phyloP scores from a whole-genome alignment of 2,888 invertebrate genomes.

The Hemaris fuciformis region DNA sequence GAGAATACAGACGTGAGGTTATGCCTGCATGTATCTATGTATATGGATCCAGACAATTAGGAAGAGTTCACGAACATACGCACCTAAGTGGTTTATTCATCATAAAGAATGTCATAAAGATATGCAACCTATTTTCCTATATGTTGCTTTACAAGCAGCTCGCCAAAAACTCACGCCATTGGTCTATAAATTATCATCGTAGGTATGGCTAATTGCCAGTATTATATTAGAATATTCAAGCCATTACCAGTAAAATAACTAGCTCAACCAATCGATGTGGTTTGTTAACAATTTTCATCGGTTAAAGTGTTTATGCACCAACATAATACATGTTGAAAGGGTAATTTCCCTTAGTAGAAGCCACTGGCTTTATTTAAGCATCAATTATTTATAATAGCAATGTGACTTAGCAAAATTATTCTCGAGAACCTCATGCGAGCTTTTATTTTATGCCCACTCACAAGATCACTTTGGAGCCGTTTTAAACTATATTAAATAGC shows the following conservation, averaged over 20 bases:
- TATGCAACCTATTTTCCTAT: neutral
- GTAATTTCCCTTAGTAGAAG: neutral
- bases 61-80: too few relatives aligned
- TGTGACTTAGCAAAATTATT: conserved; percentile 6
- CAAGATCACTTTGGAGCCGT: neutral
- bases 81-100: too few relatives aligned
- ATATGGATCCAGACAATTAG: too few relatives aligned
- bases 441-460: conserved; percentile 4
- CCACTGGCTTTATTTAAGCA: neutral
- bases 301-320: neutral
- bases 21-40: too few relatives aligned
- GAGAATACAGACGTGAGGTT: too few relatives aligned
- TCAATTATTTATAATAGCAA: neutral
- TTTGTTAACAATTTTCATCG: neutral
- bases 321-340: neutral
- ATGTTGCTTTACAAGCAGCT: neutral
- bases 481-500: neutral
- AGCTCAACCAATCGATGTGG: neutral
- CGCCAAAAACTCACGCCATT: neutral
- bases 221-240: neutral
- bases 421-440: neutral
- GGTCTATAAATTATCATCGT: neutral
- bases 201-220: neutral
- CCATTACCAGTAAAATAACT: neutral
- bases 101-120: neutral